Percentiles rank a stretch among this genome's conserved stretches.
Conservation (phyloP, 2,888 invertebrate genomes). For the Cantharis rustica region DNA sequence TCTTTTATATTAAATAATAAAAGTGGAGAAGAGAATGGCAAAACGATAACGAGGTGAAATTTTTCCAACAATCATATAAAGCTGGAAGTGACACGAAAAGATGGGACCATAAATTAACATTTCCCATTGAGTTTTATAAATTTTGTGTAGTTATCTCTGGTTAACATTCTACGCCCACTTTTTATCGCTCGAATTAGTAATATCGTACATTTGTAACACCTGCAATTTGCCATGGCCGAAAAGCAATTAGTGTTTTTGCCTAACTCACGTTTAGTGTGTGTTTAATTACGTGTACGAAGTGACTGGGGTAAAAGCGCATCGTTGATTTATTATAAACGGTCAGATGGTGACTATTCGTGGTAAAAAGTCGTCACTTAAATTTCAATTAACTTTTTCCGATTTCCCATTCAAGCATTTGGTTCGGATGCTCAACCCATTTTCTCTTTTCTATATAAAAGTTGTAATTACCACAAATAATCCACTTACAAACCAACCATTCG, state of each 20-base stretch:
- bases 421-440: slow-evolving; percentile 16
- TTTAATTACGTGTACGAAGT: slow-evolving; percentile 52
- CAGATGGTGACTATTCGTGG: slow-evolving; percentile 43
- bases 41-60: neutral
- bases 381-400: slow-evolving; percentile 42
- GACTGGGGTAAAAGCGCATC: slow-evolving; percentile 32
- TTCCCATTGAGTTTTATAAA: slow-evolving; percentile 16
- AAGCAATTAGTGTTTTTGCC: slow-evolving; percentile 57
- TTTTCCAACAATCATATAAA: neutral
- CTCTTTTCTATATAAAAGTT: neutral
- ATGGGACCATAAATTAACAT: slow-evolving; percentile 6
- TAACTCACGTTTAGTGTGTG: slow-evolving; percentile 52
- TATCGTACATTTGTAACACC: slow-evolving; percentile 53
- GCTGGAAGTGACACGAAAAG: slow-evolving; percentile 1
- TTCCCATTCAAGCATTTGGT: slow-evolving; percentile 20
- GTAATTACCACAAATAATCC: neutral
- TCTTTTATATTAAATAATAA: neutral
- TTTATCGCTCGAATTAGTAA: slow-evolving; percentile 41
- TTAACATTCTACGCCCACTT: slow-evolving; percentile 29
- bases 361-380: slow-evolving; percentile 42
- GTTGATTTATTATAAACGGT: slow-evolving; percentile 54
- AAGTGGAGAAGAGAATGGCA: neutral
- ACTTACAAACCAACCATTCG: neutral
- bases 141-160: slow-evolving; percentile 25
- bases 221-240: slow-evolving; percentile 55